Evolutionary conservation across 2,797 vertebrate genomes (phyloP).

Genomic region (Pampus argenteus): DNA sequence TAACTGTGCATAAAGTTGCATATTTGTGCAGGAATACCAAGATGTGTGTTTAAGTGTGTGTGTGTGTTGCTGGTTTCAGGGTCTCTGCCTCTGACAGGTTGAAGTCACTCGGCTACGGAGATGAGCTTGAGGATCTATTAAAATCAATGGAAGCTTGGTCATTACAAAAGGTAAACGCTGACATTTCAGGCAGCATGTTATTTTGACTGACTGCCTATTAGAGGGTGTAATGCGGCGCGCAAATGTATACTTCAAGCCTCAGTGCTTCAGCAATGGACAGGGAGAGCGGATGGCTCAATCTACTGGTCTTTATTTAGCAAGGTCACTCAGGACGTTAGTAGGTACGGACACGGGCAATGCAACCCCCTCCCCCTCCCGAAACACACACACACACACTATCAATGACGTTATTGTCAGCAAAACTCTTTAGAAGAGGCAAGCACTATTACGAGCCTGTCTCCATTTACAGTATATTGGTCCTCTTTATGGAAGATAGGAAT

Average conservation of each 20-base stretch:
- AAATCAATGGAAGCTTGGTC: conserved; percentile 68
- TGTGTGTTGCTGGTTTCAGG: conserved; percentile 35
- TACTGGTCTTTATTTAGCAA: conserved; percentile 77
- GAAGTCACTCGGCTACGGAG: conserved; percentile 53
- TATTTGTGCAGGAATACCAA: background rate
- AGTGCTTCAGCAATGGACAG: conserved; percentile 70
- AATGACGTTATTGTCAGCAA: conserved; percentile 59
- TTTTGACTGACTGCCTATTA: conserved; percentile 84
- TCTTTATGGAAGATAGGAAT: conserved; percentile 70
- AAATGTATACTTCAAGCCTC: conserved; percentile 83
- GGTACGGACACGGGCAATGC: conserved; percentile 54
- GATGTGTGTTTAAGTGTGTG: background rate
- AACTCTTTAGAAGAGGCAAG: conserved; percentile 48
- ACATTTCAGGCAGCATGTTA: conserved; percentile 80
- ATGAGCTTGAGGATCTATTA: conserved; percentile 68
- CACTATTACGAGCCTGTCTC: conserved; percentile 65
- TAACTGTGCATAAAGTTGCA: background rate
- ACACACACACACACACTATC: conserved; percentile 23
- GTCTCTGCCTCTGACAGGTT: conserved; percentile 49
- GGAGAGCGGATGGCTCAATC: conserved; percentile 69
- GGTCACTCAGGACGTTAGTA: conserved; percentile 73
- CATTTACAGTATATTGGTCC: conserved; percentile 66
- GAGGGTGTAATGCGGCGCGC: conserved; percentile 77
- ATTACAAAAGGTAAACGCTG: conserved; percentile 81
- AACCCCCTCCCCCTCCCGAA: conserved; percentile 16